Percentiles rank a stretch among this genome's conserved stretches.
Evolutionary conservation across 2,797 vertebrate species (phyloP).

Genomic region (Pristis pectinata): DNA sequence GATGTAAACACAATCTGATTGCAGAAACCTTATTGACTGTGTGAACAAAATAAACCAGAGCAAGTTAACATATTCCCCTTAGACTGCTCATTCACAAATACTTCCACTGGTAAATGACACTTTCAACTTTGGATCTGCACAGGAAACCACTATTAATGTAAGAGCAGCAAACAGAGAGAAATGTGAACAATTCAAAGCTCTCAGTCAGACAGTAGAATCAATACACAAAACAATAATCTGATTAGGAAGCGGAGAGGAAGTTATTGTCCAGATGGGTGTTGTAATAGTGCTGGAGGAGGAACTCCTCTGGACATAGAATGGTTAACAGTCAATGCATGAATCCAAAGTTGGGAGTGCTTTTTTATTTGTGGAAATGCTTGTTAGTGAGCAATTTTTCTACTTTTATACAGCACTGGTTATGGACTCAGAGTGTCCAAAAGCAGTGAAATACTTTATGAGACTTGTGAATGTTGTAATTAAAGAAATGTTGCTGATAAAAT

Average conservation of each 20-base stretch:
- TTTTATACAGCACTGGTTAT: too few species aligned
- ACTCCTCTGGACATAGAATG: neutral
- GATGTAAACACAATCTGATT: neutral
- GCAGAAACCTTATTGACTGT: neutral
- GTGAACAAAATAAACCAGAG: neutral
- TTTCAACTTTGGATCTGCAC: neutral
- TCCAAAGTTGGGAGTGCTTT: too few species aligned
- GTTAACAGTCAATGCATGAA: too few species aligned
- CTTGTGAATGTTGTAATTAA: too few species aligned
- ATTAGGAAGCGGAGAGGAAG: too few species aligned
- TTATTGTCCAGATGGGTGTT: neutral
- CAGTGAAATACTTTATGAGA: too few species aligned
- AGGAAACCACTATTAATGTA: neutral
- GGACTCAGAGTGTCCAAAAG: too few species aligned
- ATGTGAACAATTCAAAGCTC: neutral
- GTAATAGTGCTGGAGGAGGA: too few species aligned
- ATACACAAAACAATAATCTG: neutral
- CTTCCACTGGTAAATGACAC: neutral
- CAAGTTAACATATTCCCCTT: neutral
- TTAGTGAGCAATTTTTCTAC: too few species aligned
- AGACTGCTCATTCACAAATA: neutral
- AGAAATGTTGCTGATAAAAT: too few species aligned
- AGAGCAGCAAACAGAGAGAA: neutral
- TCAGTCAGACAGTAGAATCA: neutral
- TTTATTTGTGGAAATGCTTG: too few species aligned